phyloP scores from a whole-genome alignment of 2,888 invertebrate species.

The Ornithoptera alexandrae region DNA sequence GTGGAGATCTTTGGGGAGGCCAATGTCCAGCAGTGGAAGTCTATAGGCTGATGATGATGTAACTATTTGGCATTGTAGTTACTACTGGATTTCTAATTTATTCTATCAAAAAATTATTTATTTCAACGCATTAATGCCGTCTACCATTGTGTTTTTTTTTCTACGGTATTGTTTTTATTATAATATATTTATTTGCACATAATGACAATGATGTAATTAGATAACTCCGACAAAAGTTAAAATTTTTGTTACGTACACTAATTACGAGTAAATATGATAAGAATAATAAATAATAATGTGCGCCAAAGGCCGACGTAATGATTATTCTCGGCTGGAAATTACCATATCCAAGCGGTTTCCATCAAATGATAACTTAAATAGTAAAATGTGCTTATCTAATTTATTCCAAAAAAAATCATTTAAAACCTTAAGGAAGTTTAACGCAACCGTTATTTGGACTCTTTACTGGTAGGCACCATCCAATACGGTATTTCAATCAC shows the following conservation, averaged over 20 bases:
- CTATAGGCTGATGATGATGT: no score
- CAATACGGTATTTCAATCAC: neutral
- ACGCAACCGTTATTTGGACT: neutral
- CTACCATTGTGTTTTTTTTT: neutral
- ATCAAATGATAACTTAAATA: constrained; percentile 20
- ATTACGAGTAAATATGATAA: neutral
- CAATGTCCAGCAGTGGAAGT: no score
- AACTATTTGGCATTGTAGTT: neutral
- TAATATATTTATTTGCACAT: neutral
- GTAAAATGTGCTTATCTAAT: constrained; percentile 6
- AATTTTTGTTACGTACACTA: neutral
- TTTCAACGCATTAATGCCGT: neutral
- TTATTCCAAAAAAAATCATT: neutral
- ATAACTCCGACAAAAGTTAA: neutral
- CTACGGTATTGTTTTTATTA: neutral
- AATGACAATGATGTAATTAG: neutral
- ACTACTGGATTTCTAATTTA: neutral
- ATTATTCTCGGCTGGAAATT: constrained; percentile 11
- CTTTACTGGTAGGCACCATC: neutral
- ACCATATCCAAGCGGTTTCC: constrained; percentile 21
- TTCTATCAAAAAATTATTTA: neutral
- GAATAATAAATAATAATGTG: neutral
- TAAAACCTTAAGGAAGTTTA: neutral
- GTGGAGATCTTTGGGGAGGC: no score
- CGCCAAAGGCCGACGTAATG: neutral